These are phyloP conservation scores for Xiphorhynchus erythropygius DNA, from an alignment of 2,797 vertebrate genomes.

Conservation along the genomic window DNA sequence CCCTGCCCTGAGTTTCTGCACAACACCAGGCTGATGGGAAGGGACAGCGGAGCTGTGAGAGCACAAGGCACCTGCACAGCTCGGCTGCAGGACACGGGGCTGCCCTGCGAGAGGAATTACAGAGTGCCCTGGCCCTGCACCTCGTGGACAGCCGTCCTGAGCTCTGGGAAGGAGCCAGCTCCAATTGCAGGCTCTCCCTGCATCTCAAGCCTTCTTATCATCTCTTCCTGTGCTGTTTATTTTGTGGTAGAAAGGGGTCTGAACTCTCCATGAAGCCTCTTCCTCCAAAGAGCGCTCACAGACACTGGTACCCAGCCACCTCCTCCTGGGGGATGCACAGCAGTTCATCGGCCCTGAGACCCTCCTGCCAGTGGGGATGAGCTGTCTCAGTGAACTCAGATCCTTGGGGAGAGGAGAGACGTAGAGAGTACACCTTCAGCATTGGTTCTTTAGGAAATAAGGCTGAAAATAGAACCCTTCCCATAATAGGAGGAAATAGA, in stretches of 20 bases:
- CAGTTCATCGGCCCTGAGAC: not conserved
- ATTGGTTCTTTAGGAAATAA: not conserved
- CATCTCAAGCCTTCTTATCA: not conserved
- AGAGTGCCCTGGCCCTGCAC: not conserved
- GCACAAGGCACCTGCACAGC: not conserved
- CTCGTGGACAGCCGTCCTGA: not conserved
- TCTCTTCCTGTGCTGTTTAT: not conserved
- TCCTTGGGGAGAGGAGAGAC: not conserved
- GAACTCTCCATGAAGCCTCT: not conserved
- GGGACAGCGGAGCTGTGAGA: not conserved
- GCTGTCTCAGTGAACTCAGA: not conserved
- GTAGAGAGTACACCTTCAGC: not conserved
- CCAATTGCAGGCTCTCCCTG: not conserved
- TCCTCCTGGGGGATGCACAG: not conserved
- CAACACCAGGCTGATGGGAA: not conserved
- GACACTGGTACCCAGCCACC: not conserved
- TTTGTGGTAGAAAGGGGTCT: not conserved
- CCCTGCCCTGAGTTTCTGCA: not conserved
- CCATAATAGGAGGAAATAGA: not conserved
- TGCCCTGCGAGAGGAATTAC: not conserved
- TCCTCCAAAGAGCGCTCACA: not conserved
- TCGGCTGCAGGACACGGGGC: not conserved
- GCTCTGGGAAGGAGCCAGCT: not conserved
- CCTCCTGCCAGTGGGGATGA: not conserved
- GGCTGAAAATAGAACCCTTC: not conserved